Percentiles rank a stretch among this genome's conserved stretches.
Conservation (phyloP, 2,888 invertebrate species). For the Synergus japonicus region DNA sequence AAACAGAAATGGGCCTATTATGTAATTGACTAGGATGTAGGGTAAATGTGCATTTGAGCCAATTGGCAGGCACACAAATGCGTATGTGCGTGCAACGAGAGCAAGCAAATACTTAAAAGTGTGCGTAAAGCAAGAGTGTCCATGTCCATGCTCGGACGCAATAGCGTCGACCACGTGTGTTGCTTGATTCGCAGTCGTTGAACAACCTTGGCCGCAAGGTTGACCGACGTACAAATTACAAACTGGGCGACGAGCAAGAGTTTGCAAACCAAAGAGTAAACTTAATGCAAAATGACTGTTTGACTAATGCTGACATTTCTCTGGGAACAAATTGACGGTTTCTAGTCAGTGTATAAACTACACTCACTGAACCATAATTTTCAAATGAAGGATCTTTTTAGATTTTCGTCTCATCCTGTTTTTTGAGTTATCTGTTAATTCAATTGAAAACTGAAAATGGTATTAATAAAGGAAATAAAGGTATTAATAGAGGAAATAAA, state of each 20-base stretch:
- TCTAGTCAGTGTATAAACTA: not conserved
- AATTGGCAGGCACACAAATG: slow-evolving; percentile 66
- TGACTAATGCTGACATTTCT: not conserved
- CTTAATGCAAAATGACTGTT: not conserved
- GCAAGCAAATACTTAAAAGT: slow-evolving; percentile 45
- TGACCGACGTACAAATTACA: slow-evolving; percentile 52
- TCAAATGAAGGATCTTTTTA: not conserved
- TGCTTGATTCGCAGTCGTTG: slow-evolving; percentile 55
- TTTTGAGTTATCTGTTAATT: not conserved
- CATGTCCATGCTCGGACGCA: slow-evolving; percentile 11
- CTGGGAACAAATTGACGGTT: not conserved
- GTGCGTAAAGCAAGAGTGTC: slow-evolving; percentile 40
- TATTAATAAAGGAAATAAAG: not conserved
- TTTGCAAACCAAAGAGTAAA: slow-evolving; percentile 1
- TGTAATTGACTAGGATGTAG: slow-evolving; percentile 73
- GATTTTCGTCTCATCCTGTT: not conserved
- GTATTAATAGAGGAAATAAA: not conserved
- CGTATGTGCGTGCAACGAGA: slow-evolving; percentile 45
- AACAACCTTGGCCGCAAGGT: slow-evolving; percentile 69
- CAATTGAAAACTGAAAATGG: not conserved
- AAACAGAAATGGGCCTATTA: slow-evolving; percentile 64
- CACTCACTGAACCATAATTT: not conserved
- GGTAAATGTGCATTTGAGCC: slow-evolving; percentile 76
- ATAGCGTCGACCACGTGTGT: slow-evolving; percentile 59
- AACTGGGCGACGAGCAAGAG: slow-evolving; percentile 24